Evolutionary conservation across 2,797 vertebrate species (phyloP).

Genomic region (Clamator glandarius): DNA sequence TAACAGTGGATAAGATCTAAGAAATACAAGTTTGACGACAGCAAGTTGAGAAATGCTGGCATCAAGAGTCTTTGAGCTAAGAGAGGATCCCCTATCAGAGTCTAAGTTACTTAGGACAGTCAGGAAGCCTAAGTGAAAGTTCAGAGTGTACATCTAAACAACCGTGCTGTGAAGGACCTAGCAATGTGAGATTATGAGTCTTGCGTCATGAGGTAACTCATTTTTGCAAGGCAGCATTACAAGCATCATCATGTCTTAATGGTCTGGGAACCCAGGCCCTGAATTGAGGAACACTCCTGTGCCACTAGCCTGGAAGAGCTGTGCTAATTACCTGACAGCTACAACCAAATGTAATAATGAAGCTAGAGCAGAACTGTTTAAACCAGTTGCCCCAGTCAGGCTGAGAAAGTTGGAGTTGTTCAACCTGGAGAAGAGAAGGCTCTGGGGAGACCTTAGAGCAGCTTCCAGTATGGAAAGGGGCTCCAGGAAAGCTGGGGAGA

Average conservation of each 20-base stretch:
- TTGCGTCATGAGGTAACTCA: neutral
- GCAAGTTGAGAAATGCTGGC: neutral
- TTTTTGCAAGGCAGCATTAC: constrained; percentile 51
- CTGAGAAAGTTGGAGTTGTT: too few species aligned
- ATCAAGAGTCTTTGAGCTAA: neutral
- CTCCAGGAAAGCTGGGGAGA: too few species aligned
- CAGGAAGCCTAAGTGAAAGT: constrained; percentile 5
- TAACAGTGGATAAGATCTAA: neutral
- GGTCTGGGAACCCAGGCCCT: neutral
- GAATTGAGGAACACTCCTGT: constrained; percentile 23
- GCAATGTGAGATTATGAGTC: neutral
- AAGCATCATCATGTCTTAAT: constrained; percentile 52
- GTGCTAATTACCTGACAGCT: neutral
- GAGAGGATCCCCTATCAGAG: neutral
- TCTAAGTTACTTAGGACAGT: neutral
- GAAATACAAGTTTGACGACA: neutral
- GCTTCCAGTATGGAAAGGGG: too few species aligned
- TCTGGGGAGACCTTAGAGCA: too few species aligned
- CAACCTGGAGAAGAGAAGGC: too few species aligned
- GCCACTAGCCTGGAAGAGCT: constrained; percentile 39
- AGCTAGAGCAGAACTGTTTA: neutral
- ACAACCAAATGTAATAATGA: neutral
- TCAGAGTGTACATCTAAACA: neutral
- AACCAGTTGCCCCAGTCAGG: neutral
- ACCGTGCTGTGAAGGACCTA: neutral